Evolutionary conservation across 2,888 invertebrate genomes (phyloP).

Genomic region (Heliconius erato): DNA sequence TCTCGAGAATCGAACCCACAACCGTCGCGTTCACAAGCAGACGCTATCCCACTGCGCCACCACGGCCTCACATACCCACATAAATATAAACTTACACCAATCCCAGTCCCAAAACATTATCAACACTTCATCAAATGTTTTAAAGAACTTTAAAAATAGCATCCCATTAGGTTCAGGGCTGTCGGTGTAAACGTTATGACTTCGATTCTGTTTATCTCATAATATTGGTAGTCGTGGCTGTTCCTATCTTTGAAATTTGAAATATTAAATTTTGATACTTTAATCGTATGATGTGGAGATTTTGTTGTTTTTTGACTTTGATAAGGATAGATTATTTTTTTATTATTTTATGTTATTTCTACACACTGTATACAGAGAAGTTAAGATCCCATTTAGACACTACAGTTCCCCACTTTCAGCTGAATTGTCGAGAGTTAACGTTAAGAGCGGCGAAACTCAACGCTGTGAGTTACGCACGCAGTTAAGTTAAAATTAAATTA

Average conservation of each 20-base stretch:
- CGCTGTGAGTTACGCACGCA: no score
- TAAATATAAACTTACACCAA: neutral
- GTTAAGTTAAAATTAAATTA: no score
- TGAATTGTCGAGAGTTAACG: no score
- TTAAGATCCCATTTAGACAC: no score
- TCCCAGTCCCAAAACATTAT: slow-evolving; percentile 43
- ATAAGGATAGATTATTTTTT: neutral
- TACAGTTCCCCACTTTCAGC: no score
- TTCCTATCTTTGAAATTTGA: neutral
- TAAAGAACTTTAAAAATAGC: slow-evolving; percentile 50
- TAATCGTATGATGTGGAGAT: neutral
- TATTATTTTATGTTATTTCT: no score
- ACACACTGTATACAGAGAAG: no score
- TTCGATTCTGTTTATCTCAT: slow-evolving; percentile 44
- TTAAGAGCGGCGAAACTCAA: no score
- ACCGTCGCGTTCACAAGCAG: no score
- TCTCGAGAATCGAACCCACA: neutral
- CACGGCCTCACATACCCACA: neutral
- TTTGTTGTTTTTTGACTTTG: neutral
- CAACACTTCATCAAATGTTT: slow-evolving; percentile 53
- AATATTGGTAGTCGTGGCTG: slow-evolving; percentile 9
- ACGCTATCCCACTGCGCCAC: neutral
- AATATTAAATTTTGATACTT: neutral
- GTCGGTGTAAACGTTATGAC: slow-evolving; percentile 45
- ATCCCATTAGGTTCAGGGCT: slow-evolving; percentile 48